Evolutionary conservation across 2,797 vertebrate genomes (phyloP), one percentile per base, ranked within the genome.

Genomic region (Ctenosaura bakeri): DNA sequence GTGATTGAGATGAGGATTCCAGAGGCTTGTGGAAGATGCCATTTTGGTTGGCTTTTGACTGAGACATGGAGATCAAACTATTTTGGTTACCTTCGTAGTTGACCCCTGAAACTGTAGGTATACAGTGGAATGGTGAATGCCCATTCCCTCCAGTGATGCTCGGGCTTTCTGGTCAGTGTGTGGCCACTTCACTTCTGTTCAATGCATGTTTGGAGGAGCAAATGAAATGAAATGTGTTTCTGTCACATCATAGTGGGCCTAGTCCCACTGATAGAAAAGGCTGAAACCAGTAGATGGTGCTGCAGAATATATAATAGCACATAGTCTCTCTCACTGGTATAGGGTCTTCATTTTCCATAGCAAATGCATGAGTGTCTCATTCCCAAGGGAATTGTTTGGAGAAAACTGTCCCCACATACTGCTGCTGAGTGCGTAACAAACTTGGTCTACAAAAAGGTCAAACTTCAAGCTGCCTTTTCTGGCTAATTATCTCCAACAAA

Each of bases 261-360:
- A 83, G 13, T 62, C 35, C 59, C 35, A 62, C n/a, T 38, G 22
- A 12, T 38, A 35, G 50, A 59, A 18, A 88, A 10, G 9, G 54
- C 16, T 83, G 52, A 29, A 52, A 59, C 87, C 87, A 82, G 66
- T 73, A 88, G 87, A 59, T 88, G 79, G 87, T 54, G 66, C 66
- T 82, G 35, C 66, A 73, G 66, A 71, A 88, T 69, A 56, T 73
- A 56, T 56, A 82, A 82, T 62, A 6, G 35, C 52, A 73, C 66
- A 22, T 29, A 52, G 13, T 1, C 24, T 62, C 5, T 29, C 10
- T 78, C 24, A 18, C 29, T 78, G 10, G 24, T n/a, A 81, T 18
- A 35, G 38, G 24, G n/a, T 56, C 24, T 46, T 73, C 52, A 50
- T 56, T 82, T 59, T 73, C 26, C 26, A 32, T 69, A 52, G 16